Percentiles rank a stretch among this genome's conserved stretches.
phyloP scores from a whole-genome alignment of 2,797 vertebrate species.

The Mergus octosetaceus region DNA sequence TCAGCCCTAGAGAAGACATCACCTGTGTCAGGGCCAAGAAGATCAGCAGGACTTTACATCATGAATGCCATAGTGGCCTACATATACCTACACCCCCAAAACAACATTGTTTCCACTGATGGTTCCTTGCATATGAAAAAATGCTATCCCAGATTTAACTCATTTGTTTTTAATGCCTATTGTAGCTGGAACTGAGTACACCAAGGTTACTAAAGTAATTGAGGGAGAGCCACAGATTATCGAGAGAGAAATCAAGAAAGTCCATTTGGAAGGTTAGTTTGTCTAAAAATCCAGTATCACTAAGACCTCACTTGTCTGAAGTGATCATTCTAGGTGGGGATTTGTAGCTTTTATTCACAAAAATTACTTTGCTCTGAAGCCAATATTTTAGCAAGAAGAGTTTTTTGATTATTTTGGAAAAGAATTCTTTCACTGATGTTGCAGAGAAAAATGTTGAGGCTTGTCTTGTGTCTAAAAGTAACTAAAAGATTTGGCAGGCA shows the following conservation, averaged over 20 bases:
- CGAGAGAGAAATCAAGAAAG: slow-evolving; percentile 68
- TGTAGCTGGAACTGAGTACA: slow-evolving; percentile 63
- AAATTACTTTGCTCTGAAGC: neutral
- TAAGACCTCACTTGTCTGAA: slow-evolving; percentile 30
- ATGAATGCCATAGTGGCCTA: neutral
- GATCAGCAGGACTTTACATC: neutral
- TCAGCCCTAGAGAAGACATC: neutral
- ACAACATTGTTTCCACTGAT: neutral
- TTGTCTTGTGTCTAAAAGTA: neutral
- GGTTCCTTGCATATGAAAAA: slow-evolving; percentile 2
- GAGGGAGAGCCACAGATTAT: slow-evolving; percentile 65
- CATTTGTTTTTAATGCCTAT: slow-evolving; percentile 65
- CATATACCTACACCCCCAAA: neutral
- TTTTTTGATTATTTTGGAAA: neutral
- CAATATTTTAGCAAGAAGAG: neutral
- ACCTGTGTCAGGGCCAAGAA: neutral
- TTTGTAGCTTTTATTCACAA: neutral
- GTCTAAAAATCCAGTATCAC: neutral
- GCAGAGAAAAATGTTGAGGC: neutral
- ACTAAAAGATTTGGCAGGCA: neutral
- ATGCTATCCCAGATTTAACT: slow-evolving; percentile 19
- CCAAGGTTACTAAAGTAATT: slow-evolving; percentile 72
- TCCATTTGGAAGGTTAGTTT: slow-evolving; percentile 74
- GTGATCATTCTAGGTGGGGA: neutral
- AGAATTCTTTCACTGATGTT: fast-evolving